Evolutionary conservation across 2,113 vertebrate species (phyloP).

Genomic region (Athene cunicularia): DNA sequence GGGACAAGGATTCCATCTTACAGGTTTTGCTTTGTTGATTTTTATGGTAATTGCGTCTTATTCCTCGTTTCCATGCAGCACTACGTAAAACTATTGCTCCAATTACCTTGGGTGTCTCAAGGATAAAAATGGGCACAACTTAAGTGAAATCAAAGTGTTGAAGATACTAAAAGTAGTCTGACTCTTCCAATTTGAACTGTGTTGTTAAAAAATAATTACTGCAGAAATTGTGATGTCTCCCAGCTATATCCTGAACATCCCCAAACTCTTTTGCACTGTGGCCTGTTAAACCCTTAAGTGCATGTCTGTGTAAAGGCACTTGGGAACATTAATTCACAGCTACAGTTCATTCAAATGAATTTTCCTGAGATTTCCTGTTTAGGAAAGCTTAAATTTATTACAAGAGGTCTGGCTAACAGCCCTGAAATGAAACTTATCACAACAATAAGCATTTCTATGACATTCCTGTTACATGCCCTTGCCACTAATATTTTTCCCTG

Average conservation of each 20-base stretch:
- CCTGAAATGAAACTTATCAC: neutral
- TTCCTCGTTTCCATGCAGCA: neutral
- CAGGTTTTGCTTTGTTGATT: neutral
- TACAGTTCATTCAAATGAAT: slow-evolving; percentile 7
- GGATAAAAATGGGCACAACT: neutral
- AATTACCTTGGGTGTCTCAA: neutral
- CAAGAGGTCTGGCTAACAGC: neutral
- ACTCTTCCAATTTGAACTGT: neutral
- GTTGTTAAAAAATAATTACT: neutral
- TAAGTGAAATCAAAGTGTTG: neutral
- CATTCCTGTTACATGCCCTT: neutral
- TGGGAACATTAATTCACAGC: neutral
- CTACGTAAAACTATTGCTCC: neutral
- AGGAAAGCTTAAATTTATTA: slow-evolving; percentile 15
- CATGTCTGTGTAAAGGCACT: neutral
- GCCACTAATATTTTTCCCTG: neutral
- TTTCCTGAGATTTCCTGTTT: slow-evolving; percentile 42
- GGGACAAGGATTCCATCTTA: neutral
- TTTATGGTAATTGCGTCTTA: neutral
- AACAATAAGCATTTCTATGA: neutral
- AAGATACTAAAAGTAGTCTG: neutral
- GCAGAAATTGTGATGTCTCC: neutral
- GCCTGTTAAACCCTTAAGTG: neutral
- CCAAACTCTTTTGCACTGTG: neutral
- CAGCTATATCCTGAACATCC: neutral